Base-by-base conservation (phyloP, 1,140 invertebrate genomes). In the Himalopsyche phryganea region DNA sequence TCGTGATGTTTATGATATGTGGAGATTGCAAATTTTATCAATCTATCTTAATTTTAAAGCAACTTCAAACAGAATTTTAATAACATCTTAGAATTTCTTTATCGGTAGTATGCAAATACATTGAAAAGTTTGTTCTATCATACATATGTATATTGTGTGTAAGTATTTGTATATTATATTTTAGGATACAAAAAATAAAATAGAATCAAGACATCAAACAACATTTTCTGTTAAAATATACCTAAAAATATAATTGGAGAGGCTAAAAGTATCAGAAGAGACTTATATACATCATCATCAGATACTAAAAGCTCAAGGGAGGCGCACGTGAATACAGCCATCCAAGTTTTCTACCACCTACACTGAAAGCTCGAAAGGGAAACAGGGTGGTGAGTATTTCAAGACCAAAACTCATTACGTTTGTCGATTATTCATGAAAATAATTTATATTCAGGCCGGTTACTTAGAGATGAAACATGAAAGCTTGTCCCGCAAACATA, bases 391-490 rank as follows among this genome's bases (percentile, higher is more conserved):
- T 18, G 57, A 53, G 17, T 55, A 50, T 59, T 63, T 59, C 61
- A 51, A 60, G 61, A 63, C 61, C 61, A 63, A 60, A 63, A 60
- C 61, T 64, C 62, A 64, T 64, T 64, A 64, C 62, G 62, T 64
- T 64, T 64, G 62, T 64, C 62, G 62, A 64, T 64, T 64, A 64
- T 64, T 64, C 62, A 64, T 64, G 62, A 64, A 64, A 64, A 60
- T 60, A 59, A 64, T 64, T 64, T 64, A 64, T 64, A 64, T 64
- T 64, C 62, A 64, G 62, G 58, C 62, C 54, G 53, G 62, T 64
- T 60, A 64, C 62, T 64, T 64, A 54, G 62, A 64, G 62, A 64
- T 58, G 62, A 60, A 63, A 60, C 61, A 63, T 42, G 61, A 32
- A 45, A 55, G 18, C 42, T 35, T 42, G 17, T 35, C 41, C 61